Conservation (phyloP, 2,888 invertebrate genomes). For the Odontocolon sp. region DNA sequence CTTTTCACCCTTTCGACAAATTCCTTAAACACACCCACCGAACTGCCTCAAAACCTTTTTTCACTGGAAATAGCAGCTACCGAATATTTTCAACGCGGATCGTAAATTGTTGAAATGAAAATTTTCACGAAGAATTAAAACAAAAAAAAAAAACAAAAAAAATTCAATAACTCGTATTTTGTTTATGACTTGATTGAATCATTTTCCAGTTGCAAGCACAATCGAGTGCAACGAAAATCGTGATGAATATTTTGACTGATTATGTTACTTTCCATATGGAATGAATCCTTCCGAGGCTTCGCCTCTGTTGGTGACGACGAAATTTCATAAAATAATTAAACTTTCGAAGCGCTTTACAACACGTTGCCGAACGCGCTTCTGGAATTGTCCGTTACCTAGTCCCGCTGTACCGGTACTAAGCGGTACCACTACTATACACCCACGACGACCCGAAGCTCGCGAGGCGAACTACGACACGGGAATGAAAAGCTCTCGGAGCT, state of each 20-base stretch:
- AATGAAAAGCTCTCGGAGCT: constrained; percentile 74
- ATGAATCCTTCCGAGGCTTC: neutral
- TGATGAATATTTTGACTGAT: neutral
- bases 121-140: neutral
- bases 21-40: neutral
- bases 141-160: no score
- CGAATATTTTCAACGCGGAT: neutral
- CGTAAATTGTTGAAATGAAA: neutral
- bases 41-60: neutral
- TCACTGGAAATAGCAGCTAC: neutral
- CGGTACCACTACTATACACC: constrained; percentile 57
- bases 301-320: neutral
- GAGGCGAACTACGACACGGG: constrained; percentile 77
- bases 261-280: constrained; percentile 1
- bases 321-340: constrained; percentile 1
- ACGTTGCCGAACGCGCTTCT: constrained; percentile 33
- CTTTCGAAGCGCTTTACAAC: neutral
- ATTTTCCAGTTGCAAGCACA: neutral
- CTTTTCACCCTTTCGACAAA: constrained; percentile 5
- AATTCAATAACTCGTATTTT: no score
- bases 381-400: constrained; percentile 21
- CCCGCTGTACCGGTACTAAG: constrained; percentile 53
- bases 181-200: neutral
- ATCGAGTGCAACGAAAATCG: no score
- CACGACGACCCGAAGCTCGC: constrained; percentile 69